phyloP scores from a whole-genome alignment of 2,888 invertebrate species.

The Halictus quadricinctus region DNA sequence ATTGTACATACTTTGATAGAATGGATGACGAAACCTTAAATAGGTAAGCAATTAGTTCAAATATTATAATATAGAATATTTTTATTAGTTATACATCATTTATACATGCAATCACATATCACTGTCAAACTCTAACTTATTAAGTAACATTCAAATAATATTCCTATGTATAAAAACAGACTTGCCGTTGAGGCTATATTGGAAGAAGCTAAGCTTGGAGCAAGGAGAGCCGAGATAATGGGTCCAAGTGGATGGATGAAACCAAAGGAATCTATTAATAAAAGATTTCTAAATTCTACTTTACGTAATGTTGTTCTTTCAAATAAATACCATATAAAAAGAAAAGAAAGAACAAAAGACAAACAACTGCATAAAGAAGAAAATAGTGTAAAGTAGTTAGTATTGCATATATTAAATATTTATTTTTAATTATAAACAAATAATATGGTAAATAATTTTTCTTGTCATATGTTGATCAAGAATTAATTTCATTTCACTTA shows the following conservation, averaged over 20 bases:
- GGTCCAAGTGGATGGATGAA: slow-evolving; percentile 81
- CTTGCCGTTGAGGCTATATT: slow-evolving; percentile 80
- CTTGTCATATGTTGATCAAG: neutral
- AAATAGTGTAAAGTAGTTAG: slow-evolving; percentile 37
- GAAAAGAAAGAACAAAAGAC: slow-evolving; percentile 56
- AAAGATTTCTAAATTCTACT: slow-evolving; percentile 80
- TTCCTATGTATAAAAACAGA: slow-evolving; percentile 50
- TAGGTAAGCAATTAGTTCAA: slow-evolving; percentile 62
- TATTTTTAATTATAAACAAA: neutral
- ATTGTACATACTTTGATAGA: neutral
- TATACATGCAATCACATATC: neutral
- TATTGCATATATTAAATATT: neutral
- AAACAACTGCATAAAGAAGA: slow-evolving; percentile 49
- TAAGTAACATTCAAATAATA: neutral
- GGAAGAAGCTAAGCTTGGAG: slow-evolving; percentile 79
- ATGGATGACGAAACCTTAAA: slow-evolving; percentile 78
- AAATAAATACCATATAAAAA: slow-evolving; percentile 69
- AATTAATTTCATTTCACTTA: neutral
- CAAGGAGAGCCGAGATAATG: slow-evolving; percentile 78
- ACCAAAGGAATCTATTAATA: slow-evolving; percentile 80
- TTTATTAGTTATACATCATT: neutral
- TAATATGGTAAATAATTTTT: neutral
- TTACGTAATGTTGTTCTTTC: slow-evolving; percentile 78
- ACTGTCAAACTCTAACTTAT: neutral
- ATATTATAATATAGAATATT: neutral